These are phyloP conservation scores for Fragum whitleyi DNA, from an alignment of 2,888 invertebrate genomes.

Conservation along the genomic window DNA sequence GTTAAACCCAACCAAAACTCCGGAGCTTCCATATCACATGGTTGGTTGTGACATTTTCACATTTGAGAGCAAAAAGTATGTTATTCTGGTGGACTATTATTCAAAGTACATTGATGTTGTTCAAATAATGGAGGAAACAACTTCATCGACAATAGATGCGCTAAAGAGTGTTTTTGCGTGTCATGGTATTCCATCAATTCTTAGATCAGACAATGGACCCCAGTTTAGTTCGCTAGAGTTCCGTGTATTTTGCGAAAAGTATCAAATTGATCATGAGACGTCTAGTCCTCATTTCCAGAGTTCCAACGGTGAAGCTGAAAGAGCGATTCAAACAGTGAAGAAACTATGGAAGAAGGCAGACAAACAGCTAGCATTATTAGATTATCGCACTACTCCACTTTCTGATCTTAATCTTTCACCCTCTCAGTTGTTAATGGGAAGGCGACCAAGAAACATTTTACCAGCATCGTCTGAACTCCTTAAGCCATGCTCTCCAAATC, in stretches of 20 bases:
- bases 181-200: conserved; percentile 53
- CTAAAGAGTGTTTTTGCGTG: conserved; percentile 46
- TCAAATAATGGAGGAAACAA: conserved; percentile 37
- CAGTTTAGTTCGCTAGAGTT: conserved; percentile 58
- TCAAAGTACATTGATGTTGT: conserved; percentile 62
- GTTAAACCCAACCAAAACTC: conserved; percentile 56
- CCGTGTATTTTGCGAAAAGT: conserved; percentile 50
- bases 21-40: conserved; percentile 55
- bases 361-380: conserved; percentile 53
- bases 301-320: conserved; percentile 67
- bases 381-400: conserved; percentile 64
- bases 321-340: conserved; percentile 69
- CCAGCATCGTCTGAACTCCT: conserved; percentile 46
- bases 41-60: conserved; percentile 60
- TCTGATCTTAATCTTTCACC: conserved; percentile 51
- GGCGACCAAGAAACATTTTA: conserved; percentile 61
- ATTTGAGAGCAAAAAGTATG: conserved; percentile 53
- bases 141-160: conserved; percentile 32
- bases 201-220: conserved; percentile 61
- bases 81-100: conserved; percentile 61
- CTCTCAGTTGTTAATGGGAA: conserved; percentile 61
- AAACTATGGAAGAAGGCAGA: conserved; percentile 61
- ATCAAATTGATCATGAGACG: conserved; percentile 60
- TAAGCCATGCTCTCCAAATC: conserved; percentile 31
- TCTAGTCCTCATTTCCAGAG: conserved; percentile 66